These are phyloP conservation scores for Halichoerus grypus DNA, from an alignment of 2,113 vertebrate genomes.

Conservation along the genomic window DNA sequence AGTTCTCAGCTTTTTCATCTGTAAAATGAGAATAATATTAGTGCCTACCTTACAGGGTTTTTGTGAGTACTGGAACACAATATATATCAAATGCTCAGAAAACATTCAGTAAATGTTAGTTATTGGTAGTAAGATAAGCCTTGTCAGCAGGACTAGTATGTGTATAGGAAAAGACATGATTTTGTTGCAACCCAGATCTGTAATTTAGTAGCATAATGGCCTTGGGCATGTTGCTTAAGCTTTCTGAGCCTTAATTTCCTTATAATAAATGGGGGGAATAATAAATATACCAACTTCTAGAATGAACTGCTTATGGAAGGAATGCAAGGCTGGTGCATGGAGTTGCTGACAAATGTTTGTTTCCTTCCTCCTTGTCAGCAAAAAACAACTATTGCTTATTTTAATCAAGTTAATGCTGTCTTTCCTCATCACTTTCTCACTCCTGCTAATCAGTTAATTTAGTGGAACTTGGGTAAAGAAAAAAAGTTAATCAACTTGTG, in stretches of 20 bases:
- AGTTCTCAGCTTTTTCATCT: slow-evolving; percentile 16
- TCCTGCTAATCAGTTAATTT: slow-evolving; percentile 54
- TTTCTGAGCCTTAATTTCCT: slow-evolving; percentile 18
- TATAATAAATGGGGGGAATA: background rate
- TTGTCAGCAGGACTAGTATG: background rate
- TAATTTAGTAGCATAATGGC: background rate
- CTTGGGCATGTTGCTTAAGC: slow-evolving; percentile 21
- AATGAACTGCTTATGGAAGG: slow-evolving; percentile 9
- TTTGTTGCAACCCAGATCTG: slow-evolving; percentile 1
- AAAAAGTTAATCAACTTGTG: slow-evolving; percentile 21
- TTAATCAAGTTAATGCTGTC: slow-evolving; percentile 42
- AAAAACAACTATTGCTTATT: slow-evolving; percentile 13
- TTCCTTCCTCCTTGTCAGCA: background rate
- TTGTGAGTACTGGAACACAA: background rate
- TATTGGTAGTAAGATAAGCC: slow-evolving; percentile 20
- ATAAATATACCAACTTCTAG: slow-evolving; percentile 1
- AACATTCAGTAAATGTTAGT: slow-evolving; percentile 2
- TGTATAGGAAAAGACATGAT: slow-evolving; percentile 40
- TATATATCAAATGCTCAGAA: slow-evolving; percentile 29
- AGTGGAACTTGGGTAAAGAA: background rate
- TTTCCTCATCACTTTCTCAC: background rate
- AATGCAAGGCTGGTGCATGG: slow-evolving; percentile 14
- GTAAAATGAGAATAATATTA: slow-evolving; percentile 54
- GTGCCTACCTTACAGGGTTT: background rate
- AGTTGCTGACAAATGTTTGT: background rate